A percentile compares a stretch with the other conserved stretches of the same genome.
Evolutionary conservation across 2,113 vertebrate species (phyloP).

Genomic region (Cepphus grylle): DNA sequence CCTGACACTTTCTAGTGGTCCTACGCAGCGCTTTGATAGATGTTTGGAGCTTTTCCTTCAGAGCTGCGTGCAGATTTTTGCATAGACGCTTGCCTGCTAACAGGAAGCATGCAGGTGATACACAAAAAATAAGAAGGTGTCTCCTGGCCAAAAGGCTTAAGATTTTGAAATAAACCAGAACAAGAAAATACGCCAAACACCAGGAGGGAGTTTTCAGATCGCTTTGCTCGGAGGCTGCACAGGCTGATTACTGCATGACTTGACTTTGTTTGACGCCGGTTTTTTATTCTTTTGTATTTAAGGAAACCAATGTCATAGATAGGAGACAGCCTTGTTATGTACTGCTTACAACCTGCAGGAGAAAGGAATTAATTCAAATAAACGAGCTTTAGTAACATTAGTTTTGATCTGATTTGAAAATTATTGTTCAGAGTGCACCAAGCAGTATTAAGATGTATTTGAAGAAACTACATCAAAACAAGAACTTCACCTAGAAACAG

Average conservation of each 20-base stretch:
- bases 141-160: neutral
- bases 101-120: neutral
- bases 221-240: neutral
- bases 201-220: neutral
- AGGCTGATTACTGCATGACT: neutral
- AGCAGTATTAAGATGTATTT: neutral
- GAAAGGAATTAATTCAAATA: neutral
- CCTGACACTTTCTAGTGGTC: neutral
- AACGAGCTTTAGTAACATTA: neutral
- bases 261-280: neutral
- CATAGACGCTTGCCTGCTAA: neutral
- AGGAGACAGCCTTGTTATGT: neutral
- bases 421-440: neutral
- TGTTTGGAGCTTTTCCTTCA: neutral
- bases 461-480: neutral
- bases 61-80: neutral
- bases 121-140: neutral
- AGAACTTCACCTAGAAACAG: neutral
- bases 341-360: neutral
- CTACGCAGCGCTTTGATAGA: neutral
- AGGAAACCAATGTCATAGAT: neutral
- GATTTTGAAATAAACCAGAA: neutral
- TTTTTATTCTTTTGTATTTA: neutral
- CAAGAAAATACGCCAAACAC: neutral
- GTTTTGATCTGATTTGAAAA: neutral